phyloP scores from a whole-genome alignment of 2,888 invertebrate species.

The Cepaea hortensis region DNA sequence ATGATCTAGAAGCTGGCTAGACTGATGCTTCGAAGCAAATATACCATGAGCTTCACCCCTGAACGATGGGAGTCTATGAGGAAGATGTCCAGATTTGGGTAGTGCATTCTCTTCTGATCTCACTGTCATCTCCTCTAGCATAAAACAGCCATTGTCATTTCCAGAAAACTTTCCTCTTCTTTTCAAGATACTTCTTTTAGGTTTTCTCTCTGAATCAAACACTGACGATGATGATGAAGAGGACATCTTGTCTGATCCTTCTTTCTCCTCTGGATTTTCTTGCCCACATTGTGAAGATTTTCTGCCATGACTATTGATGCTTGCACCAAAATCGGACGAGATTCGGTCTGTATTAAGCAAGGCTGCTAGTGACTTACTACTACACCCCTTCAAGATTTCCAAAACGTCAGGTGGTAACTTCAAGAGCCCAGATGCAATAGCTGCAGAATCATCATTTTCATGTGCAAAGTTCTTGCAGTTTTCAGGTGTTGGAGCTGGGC shows the following conservation, averaged over 20 bases:
- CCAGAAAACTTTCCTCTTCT: conserved; percentile 66
- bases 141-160: conserved; percentile 67
- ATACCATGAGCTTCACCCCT: conserved; percentile 47
- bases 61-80: conserved; percentile 42
- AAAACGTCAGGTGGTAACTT: conserved; percentile 56
- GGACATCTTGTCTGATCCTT: conserved; percentile 6
- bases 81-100: conserved; percentile 37
- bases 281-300: not conserved
- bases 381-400: conserved; percentile 50
- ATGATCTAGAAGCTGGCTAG: conserved; percentile 36
- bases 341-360: conserved; percentile 31
- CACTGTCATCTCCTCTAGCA: conserved; percentile 55
- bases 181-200: conserved; percentile 71
- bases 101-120: conserved; percentile 28
- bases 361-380: conserved; percentile 40
- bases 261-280: not conserved
- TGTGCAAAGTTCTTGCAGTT: not conserved
- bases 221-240: conserved; percentile 53
- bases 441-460: conserved; percentile 2
- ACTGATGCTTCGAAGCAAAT: conserved; percentile 34
- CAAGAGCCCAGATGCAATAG: conserved; percentile 23
- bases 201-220: conserved; percentile 69
- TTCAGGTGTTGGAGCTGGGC: conserved; percentile 55
- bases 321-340: conserved; percentile 6
- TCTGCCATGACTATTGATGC: not conserved